Evolutionary conservation across 2,888 invertebrate species (phyloP).

Genomic region (Taphrorychus bicolor): DNA sequence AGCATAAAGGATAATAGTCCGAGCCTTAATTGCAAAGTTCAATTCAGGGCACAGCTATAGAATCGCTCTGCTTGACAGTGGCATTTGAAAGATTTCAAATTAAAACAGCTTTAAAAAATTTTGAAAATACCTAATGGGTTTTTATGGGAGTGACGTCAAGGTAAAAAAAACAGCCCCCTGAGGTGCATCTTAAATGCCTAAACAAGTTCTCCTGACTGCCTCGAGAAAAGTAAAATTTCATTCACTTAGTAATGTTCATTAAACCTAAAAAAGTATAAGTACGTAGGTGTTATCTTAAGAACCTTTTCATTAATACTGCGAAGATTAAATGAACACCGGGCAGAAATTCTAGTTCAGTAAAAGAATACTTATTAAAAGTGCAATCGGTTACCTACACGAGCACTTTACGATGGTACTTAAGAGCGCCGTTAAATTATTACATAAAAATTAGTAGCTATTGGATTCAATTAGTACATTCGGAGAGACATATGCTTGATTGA

Average conservation of each 20-base stretch:
- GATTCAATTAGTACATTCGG: not conserved
- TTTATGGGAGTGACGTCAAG: not conserved
- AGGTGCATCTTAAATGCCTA: no score
- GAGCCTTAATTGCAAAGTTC: not conserved
- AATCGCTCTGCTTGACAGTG: not conserved
- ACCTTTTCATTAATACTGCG: conserved; percentile 9
- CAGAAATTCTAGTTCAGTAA: not conserved
- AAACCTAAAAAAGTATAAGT: not conserved
- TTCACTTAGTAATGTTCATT: not conserved
- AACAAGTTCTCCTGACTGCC: not conserved
- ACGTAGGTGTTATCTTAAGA: conserved; percentile 4
- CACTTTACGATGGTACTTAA: not conserved
- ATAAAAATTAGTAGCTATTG: not conserved
- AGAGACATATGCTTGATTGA: no score
- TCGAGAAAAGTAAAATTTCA: not conserved
- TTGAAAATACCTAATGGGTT: not conserved
- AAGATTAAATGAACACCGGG: not conserved
- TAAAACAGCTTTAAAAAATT: not conserved
- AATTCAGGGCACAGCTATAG: not conserved
- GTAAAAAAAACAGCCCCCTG: no score
- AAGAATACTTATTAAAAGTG: not conserved
- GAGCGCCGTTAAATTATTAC: not conserved
- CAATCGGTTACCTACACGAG: not conserved
- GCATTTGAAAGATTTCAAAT: not conserved
- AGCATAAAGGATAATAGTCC: not conserved